Conservation (phyloP, 2,888 invertebrate species). For the Philaethria dido region DNA sequence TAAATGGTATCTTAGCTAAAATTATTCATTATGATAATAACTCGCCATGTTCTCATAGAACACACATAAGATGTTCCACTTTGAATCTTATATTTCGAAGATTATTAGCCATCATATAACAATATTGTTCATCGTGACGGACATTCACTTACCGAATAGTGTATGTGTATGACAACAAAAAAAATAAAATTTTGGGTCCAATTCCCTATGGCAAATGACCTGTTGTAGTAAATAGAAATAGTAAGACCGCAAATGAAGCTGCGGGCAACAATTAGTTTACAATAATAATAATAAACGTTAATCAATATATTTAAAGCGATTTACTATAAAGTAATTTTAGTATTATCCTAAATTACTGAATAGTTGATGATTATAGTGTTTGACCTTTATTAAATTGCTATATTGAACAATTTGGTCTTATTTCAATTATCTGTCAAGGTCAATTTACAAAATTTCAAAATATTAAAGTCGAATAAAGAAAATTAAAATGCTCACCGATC, state of each 20-base stretch:
- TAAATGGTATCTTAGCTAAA: too few species aligned
- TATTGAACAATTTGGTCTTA: slow-evolving; percentile 43
- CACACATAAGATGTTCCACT: too few species aligned
- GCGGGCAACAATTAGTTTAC: too few species aligned
- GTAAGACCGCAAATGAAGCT: not conserved
- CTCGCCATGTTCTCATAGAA: too few species aligned
- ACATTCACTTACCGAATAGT: too few species aligned
- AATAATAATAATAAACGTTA: not conserved
- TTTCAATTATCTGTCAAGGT: slow-evolving; percentile 59
- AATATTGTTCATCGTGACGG: too few species aligned
- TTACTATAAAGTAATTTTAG: not conserved
- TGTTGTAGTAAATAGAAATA: not conserved
- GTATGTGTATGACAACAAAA: too few species aligned
- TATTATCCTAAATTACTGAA: slow-evolving; percentile 2
- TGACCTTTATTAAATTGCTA: slow-evolving; percentile 57
- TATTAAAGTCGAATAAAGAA: slow-evolving; percentile 51
- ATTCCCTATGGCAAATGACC: too few species aligned
- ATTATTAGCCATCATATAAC: too few species aligned
- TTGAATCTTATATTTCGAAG: too few species aligned
- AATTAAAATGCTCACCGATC: slow-evolving; percentile 51
- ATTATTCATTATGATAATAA: too few species aligned
- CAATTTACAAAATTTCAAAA: slow-evolving; percentile 57
- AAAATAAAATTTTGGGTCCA: too few species aligned
- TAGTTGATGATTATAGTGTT: slow-evolving; percentile 40
- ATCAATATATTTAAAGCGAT: not conserved